Base-by-base conservation (phyloP, 1,140 invertebrate species). In the Campoletis sonorensis region DNA sequence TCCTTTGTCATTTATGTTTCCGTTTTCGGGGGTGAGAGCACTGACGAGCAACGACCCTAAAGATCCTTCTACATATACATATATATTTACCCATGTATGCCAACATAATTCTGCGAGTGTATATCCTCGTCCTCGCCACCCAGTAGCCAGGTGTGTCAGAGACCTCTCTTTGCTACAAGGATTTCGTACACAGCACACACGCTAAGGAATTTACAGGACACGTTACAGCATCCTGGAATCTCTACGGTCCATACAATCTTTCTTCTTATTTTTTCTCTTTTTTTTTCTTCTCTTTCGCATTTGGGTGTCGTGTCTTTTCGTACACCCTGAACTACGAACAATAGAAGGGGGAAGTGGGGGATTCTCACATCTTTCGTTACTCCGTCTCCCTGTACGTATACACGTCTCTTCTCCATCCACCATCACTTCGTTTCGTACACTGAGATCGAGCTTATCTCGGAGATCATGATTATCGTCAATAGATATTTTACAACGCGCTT, bases 1-100 rank as follows among this genome's bases (percentile, higher is more conserved):
- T 77, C 84, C 88, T 89, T 89, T 90, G 90, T 91, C 89, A 90
- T 90, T 89, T 86, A 85, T 87, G 85, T 89, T 90, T 90, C 86
- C 88, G 87, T 86, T 82, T n/a, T 88, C 84, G 90, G 87, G 90
- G 90, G 89, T 91, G 87, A 85, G 27, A 70, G 67, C 61, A 51
- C 54, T 85, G 83, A 81, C 75, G 80, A 82, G 79, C 15, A 33
- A 70, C 61, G 61, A 67, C 61, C 61, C 21, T 67, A 45, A 45
- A 67, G 61, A 67, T 27, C 4, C 61, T 67, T 70, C 30, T 70
- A 70, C n/a, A 11, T 51, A 26, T 30, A 13, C 10, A 15, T 68
- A 27, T 49, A 33, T 78, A 37, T n/a, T n/a, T n/a, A n/a, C n/a
- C n/a, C 61, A n/a, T 64, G 54, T 76, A 61, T 61, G 23, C 61